These are phyloP conservation scores for Drosophila funebris DNA, from an alignment of 1,140 invertebrate genomes.

Conservation along the genomic window DNA sequence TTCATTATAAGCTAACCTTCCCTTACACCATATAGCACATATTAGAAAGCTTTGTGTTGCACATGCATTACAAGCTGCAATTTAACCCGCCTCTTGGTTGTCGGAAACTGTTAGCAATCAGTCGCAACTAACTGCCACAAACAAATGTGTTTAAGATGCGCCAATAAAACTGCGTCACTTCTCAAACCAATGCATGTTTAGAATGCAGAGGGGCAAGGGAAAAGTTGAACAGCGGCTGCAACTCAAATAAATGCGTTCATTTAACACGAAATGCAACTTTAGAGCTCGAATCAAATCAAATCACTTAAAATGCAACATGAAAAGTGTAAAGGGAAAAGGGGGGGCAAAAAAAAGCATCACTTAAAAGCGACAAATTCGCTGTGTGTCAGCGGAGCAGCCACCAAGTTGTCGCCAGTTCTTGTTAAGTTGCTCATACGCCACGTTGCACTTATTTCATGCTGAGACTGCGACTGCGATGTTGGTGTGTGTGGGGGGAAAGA, in stretches of 20 bases:
- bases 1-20: not conserved
- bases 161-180: conserved; percentile 60
- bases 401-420: conserved; percentile 38
- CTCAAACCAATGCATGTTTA: conserved; percentile 62
- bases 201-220: not conserved
- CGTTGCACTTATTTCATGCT: conserved; percentile 72
- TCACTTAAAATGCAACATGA: conserved; percentile 54
- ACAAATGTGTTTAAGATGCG: conserved; percentile 26
- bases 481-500: not conserved
- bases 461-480: conserved; percentile 21
- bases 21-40: not conserved
- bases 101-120: conserved; percentile 28
- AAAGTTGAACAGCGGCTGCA: not conserved
- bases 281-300: conserved; percentile 46
- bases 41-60: not conserved
- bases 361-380: conserved; percentile 78
- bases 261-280: conserved; percentile 74
- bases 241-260: conserved; percentile 76
- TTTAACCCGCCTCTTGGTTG: not conserved
- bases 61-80: conserved; percentile 1
- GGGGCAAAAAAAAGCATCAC: conserved; percentile 17
- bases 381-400: conserved; percentile 60
- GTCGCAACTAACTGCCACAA: conserved; percentile 23
- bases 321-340: not conserved
- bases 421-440: conserved; percentile 75